A percentile compares a stretch with the other conserved stretches of the same genome.
phyloP scores from a whole-genome alignment of 2,113 vertebrate species.

The Taxidea taxus region DNA sequence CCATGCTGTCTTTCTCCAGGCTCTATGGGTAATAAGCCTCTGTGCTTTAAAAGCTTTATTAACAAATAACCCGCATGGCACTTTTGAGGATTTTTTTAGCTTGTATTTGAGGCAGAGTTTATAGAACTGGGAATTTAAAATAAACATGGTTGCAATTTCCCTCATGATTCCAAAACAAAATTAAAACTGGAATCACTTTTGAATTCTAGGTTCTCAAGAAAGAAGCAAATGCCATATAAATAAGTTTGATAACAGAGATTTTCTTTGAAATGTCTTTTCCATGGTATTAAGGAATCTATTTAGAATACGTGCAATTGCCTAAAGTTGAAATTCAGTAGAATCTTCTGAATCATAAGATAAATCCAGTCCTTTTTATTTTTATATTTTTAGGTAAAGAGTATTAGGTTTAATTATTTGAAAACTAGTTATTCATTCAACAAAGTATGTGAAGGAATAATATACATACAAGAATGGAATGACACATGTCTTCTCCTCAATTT shows the following conservation, averaged over 20 bases:
- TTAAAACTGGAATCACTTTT: neutral
- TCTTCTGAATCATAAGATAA: neutral
- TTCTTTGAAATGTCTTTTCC: neutral
- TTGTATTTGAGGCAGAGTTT: neutral
- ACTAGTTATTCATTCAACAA: neutral
- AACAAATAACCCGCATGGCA: neutral
- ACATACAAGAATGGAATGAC: neutral
- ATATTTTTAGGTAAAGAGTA: neutral
- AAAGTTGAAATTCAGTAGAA: slow-evolving; percentile 2
- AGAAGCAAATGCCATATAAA: neutral
- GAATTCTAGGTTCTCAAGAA: neutral
- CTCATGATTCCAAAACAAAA: neutral
- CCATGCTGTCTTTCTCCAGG: neutral
- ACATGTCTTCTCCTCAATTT: neutral
- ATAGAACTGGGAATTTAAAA: neutral
- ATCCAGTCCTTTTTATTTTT: neutral
- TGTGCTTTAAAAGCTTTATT: neutral
- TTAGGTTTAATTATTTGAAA: slow-evolving; percentile 1
- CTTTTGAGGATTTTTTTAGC: neutral
- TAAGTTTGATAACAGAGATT: neutral
- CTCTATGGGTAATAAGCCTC: rapidly evolving
- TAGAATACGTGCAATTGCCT: neutral
- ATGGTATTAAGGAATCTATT: neutral
- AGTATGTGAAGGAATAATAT: neutral
- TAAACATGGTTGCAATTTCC: neutral